These are phyloP conservation scores for Caranx ignobilis DNA, from an alignment of 2,113 vertebrate genomes.

Conservation along the genomic window DNA sequence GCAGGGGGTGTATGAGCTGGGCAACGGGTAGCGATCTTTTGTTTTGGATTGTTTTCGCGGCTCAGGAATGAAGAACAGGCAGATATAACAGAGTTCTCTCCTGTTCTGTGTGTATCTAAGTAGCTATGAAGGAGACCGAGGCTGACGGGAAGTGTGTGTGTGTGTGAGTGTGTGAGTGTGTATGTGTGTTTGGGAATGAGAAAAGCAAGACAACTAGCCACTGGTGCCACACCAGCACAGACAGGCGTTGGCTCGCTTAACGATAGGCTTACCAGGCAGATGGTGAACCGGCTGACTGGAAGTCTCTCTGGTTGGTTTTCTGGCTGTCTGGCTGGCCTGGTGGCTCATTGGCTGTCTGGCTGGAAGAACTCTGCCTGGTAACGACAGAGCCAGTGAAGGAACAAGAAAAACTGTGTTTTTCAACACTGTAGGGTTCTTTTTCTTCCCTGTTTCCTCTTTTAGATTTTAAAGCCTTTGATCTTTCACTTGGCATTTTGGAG, in stretches of 20 bases:
- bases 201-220: slow-evolving; percentile 39
- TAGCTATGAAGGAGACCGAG: slow-evolving; percentile 48
- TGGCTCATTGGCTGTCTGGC: slow-evolving; percentile 62
- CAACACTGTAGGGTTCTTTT: neutral
- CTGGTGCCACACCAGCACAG: slow-evolving; percentile 55
- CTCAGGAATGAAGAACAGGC: slow-evolving; percentile 26
- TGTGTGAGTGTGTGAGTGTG: slow-evolving; percentile 9
- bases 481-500: slow-evolving; percentile 14
- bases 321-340: slow-evolving; percentile 42
- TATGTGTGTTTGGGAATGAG: slow-evolving; percentile 19
- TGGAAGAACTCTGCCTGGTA: slow-evolving; percentile 66
- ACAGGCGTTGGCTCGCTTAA: slow-evolving; percentile 57
- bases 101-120: slow-evolving; percentile 43
- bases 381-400: slow-evolving; percentile 51
- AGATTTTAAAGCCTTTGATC: neutral
- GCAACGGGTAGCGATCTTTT: slow-evolving; percentile 57
- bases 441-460: slow-evolving; percentile 1
- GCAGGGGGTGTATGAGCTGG: slow-evolving; percentile 41
- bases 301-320: slow-evolving; percentile 38
- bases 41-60: slow-evolving; percentile 54
- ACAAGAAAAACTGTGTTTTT: slow-evolving; percentile 45
- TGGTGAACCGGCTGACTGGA: slow-evolving; percentile 56
- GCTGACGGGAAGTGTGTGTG: slow-evolving; percentile 30
- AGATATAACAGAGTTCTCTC: slow-evolving; percentile 34
- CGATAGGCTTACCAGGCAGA: slow-evolving; percentile 51